Conservation (phyloP, 2,797 vertebrate genomes). For the Gymnodraco acuticeps region DNA sequence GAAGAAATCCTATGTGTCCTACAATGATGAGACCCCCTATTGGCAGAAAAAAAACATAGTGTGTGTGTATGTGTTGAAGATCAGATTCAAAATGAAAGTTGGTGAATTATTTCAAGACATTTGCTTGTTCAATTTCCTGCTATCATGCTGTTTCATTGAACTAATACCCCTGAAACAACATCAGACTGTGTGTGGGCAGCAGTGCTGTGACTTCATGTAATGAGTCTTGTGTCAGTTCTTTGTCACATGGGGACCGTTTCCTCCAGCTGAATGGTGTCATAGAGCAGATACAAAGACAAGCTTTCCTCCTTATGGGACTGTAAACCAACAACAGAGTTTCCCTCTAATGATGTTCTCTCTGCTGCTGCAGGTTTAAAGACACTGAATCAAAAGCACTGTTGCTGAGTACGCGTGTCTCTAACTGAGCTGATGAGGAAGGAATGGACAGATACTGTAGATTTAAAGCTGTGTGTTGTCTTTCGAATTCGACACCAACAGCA, state of each 20-base stretch:
- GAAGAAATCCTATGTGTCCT: no score
- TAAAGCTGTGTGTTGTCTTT: neutral
- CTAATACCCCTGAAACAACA: constrained; percentile 15
- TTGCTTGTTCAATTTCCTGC: neutral
- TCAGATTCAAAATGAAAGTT: neutral
- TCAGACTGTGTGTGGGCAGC: constrained; percentile 33
- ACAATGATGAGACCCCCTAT: no score
- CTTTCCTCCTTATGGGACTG: neutral
- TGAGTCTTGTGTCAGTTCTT: constrained; percentile 24
- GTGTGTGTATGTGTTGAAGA: neutral
- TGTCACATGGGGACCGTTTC: constrained; percentile 40
- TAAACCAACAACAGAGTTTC: constrained; percentile 17
- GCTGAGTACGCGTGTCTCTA: constrained; percentile 1
- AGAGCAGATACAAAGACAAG: constrained; percentile 8
- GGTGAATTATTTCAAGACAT: neutral
- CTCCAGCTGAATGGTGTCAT: constrained; percentile 29
- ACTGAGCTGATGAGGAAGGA: neutral
- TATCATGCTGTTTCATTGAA: neutral
- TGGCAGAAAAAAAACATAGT: no score
- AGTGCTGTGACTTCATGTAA: constrained; percentile 28
- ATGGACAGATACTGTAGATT: neutral
- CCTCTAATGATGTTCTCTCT: constrained; percentile 12
- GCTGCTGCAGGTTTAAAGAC: neutral
- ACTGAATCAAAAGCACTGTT: neutral
- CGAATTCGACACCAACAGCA: neutral